Evolutionary conservation across 2,113 vertebrate genomes (phyloP).

Genomic region (Uria aalge): DNA sequence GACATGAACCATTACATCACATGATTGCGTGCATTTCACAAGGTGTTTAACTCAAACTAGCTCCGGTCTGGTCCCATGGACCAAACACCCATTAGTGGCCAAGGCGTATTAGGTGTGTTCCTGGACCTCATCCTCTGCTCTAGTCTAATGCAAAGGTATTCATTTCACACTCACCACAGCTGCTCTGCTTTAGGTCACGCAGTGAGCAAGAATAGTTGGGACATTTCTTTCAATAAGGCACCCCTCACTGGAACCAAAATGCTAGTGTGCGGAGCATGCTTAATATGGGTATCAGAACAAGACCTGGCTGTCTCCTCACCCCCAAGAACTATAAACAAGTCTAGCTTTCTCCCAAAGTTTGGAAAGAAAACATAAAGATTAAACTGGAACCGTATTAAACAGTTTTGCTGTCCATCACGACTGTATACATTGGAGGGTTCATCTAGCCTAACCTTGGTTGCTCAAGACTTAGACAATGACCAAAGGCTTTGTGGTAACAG

Average conservation of each 20-base stretch:
- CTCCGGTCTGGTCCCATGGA: neutral
- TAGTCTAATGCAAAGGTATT: too few relatives aligned
- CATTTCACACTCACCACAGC: neutral
- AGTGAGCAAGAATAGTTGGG: accelerated
- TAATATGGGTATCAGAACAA: neutral
- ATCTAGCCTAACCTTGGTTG: neutral
- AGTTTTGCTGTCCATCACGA: neutral
- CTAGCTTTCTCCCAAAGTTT: neutral
- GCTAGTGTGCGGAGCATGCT: accelerated
- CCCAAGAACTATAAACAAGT: neutral
- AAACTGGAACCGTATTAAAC: neutral
- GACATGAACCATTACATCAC: neutral
- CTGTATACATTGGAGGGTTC: neutral
- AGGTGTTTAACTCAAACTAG: neutral
- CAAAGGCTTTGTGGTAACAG: neutral
- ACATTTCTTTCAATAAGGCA: neutral
- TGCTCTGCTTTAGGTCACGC: neutral
- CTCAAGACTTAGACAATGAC: neutral
- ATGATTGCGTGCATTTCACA: neutral
- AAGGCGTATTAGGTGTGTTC: neutral
- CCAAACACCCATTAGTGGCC: neutral
- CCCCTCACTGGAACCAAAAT: neutral
- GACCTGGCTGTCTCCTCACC: neutral
- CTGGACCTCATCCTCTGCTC: neutral
- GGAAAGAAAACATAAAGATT: neutral